These are phyloP conservation scores for Dendrocopos noguchii DNA, from an alignment of 2,113 vertebrate genomes.

Conservation along the genomic window DNA sequence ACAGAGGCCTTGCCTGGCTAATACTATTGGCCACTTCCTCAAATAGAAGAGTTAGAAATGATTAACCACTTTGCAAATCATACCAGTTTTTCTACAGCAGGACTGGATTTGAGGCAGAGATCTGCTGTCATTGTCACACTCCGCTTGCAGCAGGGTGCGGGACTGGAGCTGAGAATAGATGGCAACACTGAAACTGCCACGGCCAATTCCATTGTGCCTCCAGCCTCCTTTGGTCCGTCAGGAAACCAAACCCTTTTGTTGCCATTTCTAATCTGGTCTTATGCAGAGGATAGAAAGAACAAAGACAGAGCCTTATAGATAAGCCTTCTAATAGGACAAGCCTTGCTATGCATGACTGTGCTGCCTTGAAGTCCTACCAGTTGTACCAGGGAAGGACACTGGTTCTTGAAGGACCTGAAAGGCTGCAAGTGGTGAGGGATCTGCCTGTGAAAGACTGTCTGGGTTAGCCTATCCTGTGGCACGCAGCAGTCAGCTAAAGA, in stretches of 20 bases:
- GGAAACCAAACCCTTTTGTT: slow-evolving; percentile 48
- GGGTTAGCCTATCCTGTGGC: background rate
- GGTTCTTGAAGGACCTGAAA: background rate
- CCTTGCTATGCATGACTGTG: background rate
- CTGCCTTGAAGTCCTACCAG: background rate
- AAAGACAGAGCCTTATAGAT: slow-evolving; percentile 20
- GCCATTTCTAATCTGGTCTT: slow-evolving; percentile 38
- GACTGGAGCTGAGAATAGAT: background rate
- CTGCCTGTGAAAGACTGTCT: background rate
- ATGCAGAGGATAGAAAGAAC: slow-evolving; percentile 30
- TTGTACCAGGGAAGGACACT: background rate
- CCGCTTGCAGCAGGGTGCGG: background rate
- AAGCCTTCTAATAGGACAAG: slow-evolving; percentile 3
- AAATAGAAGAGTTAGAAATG: slow-evolving; percentile 54
- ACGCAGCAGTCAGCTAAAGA: background rate
- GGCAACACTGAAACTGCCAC: background rate
- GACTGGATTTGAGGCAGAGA: background rate
- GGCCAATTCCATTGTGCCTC: background rate
- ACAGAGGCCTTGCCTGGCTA: slow-evolving; percentile 58
- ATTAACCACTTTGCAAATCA: slow-evolving; percentile 41
- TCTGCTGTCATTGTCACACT: background rate
- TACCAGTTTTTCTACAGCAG: background rate
- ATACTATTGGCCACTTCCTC: slow-evolving; percentile 51
- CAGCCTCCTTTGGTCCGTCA: background rate
- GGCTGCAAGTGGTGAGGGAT: background rate